Percentiles rank a stretch among this genome's conserved stretches.
Conservation (phyloP, 2,888 invertebrate species). For the Bimastos eiseni region DNA sequence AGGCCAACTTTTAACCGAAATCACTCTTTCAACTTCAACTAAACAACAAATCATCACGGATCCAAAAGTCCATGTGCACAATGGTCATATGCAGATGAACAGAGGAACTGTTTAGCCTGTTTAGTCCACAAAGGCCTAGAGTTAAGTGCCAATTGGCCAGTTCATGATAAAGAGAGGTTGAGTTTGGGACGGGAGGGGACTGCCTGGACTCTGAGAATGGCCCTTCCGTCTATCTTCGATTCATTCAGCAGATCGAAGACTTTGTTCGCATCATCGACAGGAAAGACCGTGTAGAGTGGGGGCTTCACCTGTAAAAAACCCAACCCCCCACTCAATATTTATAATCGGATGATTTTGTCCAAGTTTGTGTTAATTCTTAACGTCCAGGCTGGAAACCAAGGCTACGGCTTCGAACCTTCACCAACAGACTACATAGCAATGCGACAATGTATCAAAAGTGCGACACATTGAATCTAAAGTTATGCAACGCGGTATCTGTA, state of each 20-base stretch:
- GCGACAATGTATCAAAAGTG: too few species aligned
- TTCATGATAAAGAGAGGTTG: not conserved
- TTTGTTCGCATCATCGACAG: slow-evolving; percentile 84
- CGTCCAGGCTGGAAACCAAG: too few species aligned
- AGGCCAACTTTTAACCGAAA: not conserved
- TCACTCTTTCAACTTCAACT: not conserved
- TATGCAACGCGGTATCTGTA: too few species aligned
- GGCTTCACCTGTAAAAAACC: slow-evolving; percentile 73
- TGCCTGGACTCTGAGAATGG: slow-evolving; percentile 71
- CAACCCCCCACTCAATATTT: not conserved
- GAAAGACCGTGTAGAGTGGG: slow-evolving; percentile 87
- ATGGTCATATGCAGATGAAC: not conserved
- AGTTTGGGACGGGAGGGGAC: not conserved
- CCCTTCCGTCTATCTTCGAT: slow-evolving; percentile 87
- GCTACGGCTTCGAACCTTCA: too few species aligned
- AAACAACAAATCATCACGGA: not conserved
- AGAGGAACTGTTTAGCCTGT: not conserved
- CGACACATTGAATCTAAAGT: too few species aligned
- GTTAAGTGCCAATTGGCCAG: not conserved
- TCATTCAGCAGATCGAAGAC: slow-evolving; percentile 88
- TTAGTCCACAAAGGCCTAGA: not conserved
- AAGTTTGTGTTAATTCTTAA: not conserved
- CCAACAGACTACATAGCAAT: too few species aligned
- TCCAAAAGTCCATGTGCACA: not conserved
- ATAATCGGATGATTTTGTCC: not conserved